Percentiles rank a stretch among this genome's conserved stretches.
Conservation (phyloP, 2,888 invertebrate genomes). For the Pollenia labialis region DNA sequence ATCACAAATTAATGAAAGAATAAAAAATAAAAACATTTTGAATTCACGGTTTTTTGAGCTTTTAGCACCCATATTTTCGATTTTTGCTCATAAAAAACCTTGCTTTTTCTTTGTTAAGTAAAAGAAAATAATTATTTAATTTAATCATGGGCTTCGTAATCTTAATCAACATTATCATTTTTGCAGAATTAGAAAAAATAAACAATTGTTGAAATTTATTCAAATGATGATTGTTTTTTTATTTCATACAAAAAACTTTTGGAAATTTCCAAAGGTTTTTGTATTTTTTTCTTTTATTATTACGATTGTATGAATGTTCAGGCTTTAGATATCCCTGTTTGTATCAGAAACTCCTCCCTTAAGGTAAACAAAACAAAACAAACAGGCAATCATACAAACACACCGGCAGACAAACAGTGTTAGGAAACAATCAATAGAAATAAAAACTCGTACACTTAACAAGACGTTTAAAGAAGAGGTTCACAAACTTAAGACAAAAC, state of each 20-base stretch:
- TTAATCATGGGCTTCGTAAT: background rate
- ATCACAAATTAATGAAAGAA: too few species aligned
- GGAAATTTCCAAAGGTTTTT: conserved; percentile 16
- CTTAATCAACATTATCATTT: background rate
- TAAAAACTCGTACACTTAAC: background rate
- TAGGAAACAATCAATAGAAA: conserved; percentile 28
- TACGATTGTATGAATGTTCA: background rate
- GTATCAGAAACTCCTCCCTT: conserved; percentile 41
- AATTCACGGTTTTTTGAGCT: too few species aligned
- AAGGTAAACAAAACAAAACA: conserved; percentile 51
- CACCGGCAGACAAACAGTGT: background rate
- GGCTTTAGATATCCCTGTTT: conserved; percentile 1
- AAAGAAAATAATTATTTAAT: background rate
- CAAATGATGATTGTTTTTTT: background rate
- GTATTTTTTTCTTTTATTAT: background rate
- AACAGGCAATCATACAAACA: conserved; percentile 7
- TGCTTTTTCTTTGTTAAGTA: background rate
- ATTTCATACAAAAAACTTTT: background rate
- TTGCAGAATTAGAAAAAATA: background rate
- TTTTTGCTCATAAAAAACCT: background rate
- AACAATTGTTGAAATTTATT: conserved; percentile 4
- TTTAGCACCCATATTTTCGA: too few species aligned
- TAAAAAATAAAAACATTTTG: too few species aligned
- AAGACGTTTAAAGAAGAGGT: conserved; percentile 13
- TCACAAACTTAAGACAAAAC: conserved; percentile 1